Base-by-base conservation (phyloP, 2,113 vertebrate species). In the Nibea coibor region DNA sequence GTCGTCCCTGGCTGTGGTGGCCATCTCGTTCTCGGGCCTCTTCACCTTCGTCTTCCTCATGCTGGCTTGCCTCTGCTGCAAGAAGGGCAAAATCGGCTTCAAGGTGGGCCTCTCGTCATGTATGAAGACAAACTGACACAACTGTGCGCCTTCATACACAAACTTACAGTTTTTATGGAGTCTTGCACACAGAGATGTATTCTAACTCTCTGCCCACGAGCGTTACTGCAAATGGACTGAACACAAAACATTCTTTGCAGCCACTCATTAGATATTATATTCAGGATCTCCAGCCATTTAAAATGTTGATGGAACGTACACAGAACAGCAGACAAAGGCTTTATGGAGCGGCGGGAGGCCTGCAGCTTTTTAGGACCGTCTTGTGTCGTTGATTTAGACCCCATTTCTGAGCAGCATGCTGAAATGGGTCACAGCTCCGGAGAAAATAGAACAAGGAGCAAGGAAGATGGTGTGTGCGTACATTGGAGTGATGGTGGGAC, bases 61-160 rank as follows among this genome's bases (percentile, higher is more conserved):
- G 97, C 88, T 99, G 95, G 96, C 97, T 87, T 99, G 98, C 75
- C 89, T 98, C 93, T 99, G 98, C 95, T 99, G 98, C 93, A 99
- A 97, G 95, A 98, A 96, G 89, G 95, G 96, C 12, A 95, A 96
- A 81, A 95, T 95, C 0, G 96, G 97, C 87, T 99, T 99, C 93
- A 98, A 98, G 97, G 98, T 99, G 92, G 5, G 72, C 16, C 5
- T 0, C 24, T 26, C 24, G 24, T 26, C 24, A 68, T 14, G 31
- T 58, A 10, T 16, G 14, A 39, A 28, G 9, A n/a, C 19, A 26
- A 53, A 9, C 48, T 19, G 35, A 35, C 54, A 31, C 28, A 54
- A 15, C 16, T 10, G 7, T 19, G 22, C 22, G 20, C 57, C 2
- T 20, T 20, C 54, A 56, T 7, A 54, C 51, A 7, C 51, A 7